phyloP scores from a whole-genome alignment of 30 jellyfish, hydroid and myxozoan genomes.

The Rhopilema esculentum region DNA sequence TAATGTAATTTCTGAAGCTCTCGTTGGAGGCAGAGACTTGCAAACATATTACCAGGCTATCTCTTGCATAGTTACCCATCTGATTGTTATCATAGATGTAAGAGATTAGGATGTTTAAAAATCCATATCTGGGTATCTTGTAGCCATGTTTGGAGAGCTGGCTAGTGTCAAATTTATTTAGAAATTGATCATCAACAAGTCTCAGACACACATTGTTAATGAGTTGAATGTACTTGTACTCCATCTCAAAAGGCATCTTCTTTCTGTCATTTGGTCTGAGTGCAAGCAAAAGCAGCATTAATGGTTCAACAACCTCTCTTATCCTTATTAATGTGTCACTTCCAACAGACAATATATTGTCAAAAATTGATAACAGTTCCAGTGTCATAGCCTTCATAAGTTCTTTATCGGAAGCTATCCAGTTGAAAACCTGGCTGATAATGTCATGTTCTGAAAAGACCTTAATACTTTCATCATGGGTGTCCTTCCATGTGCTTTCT shows the following conservation, averaged over 20 bases:
- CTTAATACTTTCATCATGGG: slow-evolving; percentile 20
- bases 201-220: slow-evolving; percentile 70
- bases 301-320: slow-evolving; percentile 68
- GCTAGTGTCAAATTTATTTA: slow-evolving; percentile 49
- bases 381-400: slow-evolving; percentile 74
- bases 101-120: slow-evolving; percentile 70
- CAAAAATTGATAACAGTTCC: slow-evolving; percentile 45
- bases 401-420: slow-evolving; percentile 85
- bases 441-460: slow-evolving; percentile 59
- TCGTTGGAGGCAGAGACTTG: slow-evolving; percentile 68
- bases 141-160: slow-evolving; percentile 79
- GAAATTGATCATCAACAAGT: slow-evolving; percentile 68
- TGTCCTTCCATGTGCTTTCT: slow-evolving; percentile 59
- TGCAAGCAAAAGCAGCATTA: slow-evolving; percentile 73
- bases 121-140: slow-evolving; percentile 81
- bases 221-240: slow-evolving; percentile 60
- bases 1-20: slow-evolving; percentile 59
- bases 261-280: slow-evolving; percentile 88
- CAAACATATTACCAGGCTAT: slow-evolving; percentile 67
- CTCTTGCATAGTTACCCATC: slow-evolving; percentile 83
- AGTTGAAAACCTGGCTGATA: slow-evolving; percentile 67
- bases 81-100: slow-evolving; percentile 79
- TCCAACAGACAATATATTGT: slow-evolving; percentile 57
- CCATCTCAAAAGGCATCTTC: slow-evolving; percentile 83
- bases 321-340: slow-evolving; percentile 58